These are phyloP conservation scores for Callionymus lyra DNA, from an alignment of 2,113 vertebrate species.

Conservation along the genomic window DNA sequence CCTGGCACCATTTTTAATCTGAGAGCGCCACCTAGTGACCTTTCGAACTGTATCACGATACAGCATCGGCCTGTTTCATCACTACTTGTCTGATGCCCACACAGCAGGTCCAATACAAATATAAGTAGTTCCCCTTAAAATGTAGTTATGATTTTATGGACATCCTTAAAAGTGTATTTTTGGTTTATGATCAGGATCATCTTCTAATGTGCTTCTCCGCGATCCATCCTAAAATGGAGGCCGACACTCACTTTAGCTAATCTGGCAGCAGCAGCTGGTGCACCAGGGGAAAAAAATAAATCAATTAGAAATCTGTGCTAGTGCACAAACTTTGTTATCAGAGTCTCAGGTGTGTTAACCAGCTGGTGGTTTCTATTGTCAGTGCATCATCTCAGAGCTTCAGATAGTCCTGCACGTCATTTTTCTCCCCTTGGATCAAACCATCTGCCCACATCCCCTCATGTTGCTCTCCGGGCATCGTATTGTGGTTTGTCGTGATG, in stretches of 20 bases:
- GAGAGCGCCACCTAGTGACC: no score
- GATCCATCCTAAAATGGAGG: conserved; percentile 22
- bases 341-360: conserved; percentile 39
- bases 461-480: no score
- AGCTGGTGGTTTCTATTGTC: conserved; percentile 43
- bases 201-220: conserved; percentile 13
- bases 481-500: no score
- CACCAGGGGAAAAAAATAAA: conserved; percentile 36
- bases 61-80: neutral
- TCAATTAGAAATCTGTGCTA: conserved; percentile 46
- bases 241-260: conserved; percentile 30
- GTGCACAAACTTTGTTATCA: conserved; percentile 36
- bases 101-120: neutral
- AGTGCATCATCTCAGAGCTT: conserved; percentile 30
- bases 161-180: neutral
- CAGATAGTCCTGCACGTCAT: conserved; percentile 38
- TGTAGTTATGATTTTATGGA: no score
- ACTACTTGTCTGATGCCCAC: neutral
- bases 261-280: conserved; percentile 42
- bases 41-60: no score
- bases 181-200: no score
- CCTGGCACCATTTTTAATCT: neutral
- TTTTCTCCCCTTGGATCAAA: conserved; percentile 26
- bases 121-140: neutral
- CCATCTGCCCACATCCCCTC: conserved; percentile 39